Conservation (phyloP, 2,888 invertebrate genomes). For the Mayetiola destructor region DNA sequence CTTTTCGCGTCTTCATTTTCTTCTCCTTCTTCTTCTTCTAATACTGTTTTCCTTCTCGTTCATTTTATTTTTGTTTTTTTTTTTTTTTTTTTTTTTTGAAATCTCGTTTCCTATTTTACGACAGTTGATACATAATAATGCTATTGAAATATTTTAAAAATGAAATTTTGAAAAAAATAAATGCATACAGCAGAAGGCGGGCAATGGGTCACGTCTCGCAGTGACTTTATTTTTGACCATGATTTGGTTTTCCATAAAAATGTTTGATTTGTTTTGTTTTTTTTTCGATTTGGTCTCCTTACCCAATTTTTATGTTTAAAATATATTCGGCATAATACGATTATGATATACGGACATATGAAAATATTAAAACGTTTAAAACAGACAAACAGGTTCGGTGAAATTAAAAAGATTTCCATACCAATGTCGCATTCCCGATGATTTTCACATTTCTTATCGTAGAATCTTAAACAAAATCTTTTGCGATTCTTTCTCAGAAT, state of each 20-base stretch:
- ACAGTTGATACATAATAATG: background rate
- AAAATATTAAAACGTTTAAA: too few relatives aligned
- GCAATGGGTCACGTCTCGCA: conserved; percentile 53
- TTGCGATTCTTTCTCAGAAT: too few relatives aligned
- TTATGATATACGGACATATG: background rate
- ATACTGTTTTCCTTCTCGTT: background rate
- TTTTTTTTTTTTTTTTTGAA: background rate
- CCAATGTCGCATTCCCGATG: too few relatives aligned
- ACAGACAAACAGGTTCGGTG: too few relatives aligned
- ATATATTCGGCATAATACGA: background rate
- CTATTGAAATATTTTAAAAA: background rate
- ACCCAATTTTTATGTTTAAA: background rate
- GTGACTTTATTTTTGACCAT: conserved; percentile 48
- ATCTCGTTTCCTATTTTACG: background rate
- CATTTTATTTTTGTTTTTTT: background rate
- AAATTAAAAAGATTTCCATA: too few relatives aligned
- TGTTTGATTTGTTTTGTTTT: conserved; percentile 37
- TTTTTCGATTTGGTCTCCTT: background rate
- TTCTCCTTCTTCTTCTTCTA: background rate
- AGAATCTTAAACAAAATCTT: too few relatives aligned
- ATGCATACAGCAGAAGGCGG: conserved; percentile 25
- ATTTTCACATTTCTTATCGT: too few relatives aligned
- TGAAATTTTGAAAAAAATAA: background rate
- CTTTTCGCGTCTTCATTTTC: too few relatives aligned
- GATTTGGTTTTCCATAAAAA: conserved; percentile 65